Evolutionary conservation across 2,797 vertebrate species (phyloP).

Genomic region (Tenualosa ilisha): DNA sequence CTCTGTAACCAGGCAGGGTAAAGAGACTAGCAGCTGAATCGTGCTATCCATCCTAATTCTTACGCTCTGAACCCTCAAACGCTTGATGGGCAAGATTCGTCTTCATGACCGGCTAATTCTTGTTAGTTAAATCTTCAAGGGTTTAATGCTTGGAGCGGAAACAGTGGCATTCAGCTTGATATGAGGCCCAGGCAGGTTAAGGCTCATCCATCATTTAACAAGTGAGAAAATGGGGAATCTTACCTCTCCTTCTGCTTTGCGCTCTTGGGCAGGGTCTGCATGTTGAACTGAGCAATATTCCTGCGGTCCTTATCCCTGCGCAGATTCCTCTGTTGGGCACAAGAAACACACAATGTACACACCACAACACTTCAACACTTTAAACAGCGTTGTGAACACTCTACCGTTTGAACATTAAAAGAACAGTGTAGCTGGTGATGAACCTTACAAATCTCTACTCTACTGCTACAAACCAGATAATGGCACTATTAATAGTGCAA

Average conservation of each 20-base stretch:
- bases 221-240: conserved; percentile 37
- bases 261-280: conserved; percentile 96
- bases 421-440: neutral
- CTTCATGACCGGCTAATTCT: no score
- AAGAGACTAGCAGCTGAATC: no score
- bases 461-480: neutral
- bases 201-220: no score
- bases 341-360: neutral
- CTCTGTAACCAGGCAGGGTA: no score
- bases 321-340: conserved; percentile 84
- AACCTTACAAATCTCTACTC: neutral
- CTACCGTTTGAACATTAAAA: neutral
- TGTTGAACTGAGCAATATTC: conserved; percentile 94
- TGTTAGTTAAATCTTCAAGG: no score
- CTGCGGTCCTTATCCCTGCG: conserved; percentile 95
- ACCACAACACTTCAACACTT: neutral
- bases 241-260: conserved; percentile 99
- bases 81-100: no score
- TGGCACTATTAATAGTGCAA: no score
- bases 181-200: no score
- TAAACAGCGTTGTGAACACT: neutral
- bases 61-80: no score
- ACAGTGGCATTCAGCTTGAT: no score
- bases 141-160: no score
- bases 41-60: no score